Base-by-base conservation (phyloP, 2,113 vertebrate species). In the Falcunculus frontatus region DNA sequence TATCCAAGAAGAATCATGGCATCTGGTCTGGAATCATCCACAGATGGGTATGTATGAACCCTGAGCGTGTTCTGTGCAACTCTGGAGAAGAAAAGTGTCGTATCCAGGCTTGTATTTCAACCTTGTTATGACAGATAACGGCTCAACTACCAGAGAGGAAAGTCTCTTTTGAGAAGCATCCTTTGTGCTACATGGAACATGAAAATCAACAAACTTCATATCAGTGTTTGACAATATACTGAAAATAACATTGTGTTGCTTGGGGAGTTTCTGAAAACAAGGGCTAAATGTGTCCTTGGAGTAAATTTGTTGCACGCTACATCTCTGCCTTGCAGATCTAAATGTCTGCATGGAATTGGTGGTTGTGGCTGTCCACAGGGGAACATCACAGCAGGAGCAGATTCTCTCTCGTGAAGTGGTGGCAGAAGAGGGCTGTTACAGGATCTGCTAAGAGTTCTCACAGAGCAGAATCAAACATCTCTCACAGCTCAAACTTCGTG, bases 61-160 rank as follows among this genome's bases (percentile, higher is more conserved):
- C 64, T 27, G 26, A 64, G 63, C 14, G 53, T 41, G 11, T 5
- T 82, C 62, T 65, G 13, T 83, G 44, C 39, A 30, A 4, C 52
- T 30, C 19, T 91, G 30, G 35, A 85, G 59, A 23, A 65, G 47
- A 57, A 49, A 62, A 87, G 11, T 68, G 78, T 62, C 3, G 7
- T 39, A 69, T 39, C 33, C 67, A 85, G 85, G 15, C 75, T 88
- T 73, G 27, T 52, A 49, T 82, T 94, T 91, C 56, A 94, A 74
- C 69, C 69, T 84, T 87, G 87, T 90, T 91, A 9, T 94, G 87
- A 94, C 84, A 94, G 84, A 79, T 60, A 94, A 73, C 74, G 87
- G 69, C 42, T 96, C 78, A 52, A 25, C 55, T 79, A 46, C 69
- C 76, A 65, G 55, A 37, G 62, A 74, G 27, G 19, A 25, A 81